Base-by-base conservation (phyloP, 2,888 invertebrate species). In the Kuschelorhynchus macadamiae region DNA sequence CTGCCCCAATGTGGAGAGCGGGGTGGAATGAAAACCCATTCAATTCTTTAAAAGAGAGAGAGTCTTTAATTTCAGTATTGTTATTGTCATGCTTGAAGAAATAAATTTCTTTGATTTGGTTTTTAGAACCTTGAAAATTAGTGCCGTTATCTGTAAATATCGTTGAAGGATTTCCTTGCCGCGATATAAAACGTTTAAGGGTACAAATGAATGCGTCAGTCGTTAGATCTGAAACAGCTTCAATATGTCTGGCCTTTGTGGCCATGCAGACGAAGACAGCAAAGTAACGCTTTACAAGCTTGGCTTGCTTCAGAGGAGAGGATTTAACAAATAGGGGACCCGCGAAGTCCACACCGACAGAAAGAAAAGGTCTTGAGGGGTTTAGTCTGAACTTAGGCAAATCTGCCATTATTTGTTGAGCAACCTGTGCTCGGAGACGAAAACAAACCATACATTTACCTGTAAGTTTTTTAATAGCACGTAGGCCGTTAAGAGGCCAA, bases 261-360 rank as follows among this genome's bases (percentile, higher is more conserved):
- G n/a, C n/a, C 18, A 46, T 16, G 17, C 17, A 46, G 9, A 46
- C 47, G 17, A 46, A 46, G 8, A 41, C 41, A 5, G n/a, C 14
- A 41, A 41, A 41, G 14, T 41, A 41, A 12, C 41, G n/a, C 14
- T 41, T 41, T 5, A 12, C 7, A 32, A 32, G 32, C 32, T 12
- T 41, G 8, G n/a, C 41, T 41, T 41, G 11, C 9, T 32, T 9
- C 7, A 32, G 7, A 9, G 7, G 8, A 9, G 9, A 32, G 8
- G 7, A 7, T 32, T 32, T 32, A 32, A 8, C 7, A 32, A 32
- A 32, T 8, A 32, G 9, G 32, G 32, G 32, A 32, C 32, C 7
- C 9, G 56, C 71, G 32, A 55, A 72, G 32, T 72, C 72, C 7
- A 69, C 44, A 2, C 71, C 71, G 4, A 62, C 49, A 17, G 30